phyloP scores from a whole-genome alignment of 2,113 vertebrate species.

The Ctenodactylus gundi region DNA sequence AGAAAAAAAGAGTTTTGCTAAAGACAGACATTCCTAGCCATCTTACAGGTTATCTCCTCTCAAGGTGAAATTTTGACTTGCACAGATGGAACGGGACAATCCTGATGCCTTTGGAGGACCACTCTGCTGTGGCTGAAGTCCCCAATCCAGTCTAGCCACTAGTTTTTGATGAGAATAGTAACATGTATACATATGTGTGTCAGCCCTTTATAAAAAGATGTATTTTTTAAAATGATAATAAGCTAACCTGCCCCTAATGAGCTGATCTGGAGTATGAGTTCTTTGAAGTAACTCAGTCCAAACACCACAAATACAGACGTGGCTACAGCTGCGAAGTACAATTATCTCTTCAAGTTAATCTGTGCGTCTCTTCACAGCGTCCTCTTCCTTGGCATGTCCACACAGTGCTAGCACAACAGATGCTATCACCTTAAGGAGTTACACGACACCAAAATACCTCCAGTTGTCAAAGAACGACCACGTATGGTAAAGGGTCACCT shows the following conservation, averaged over 20 bases:
- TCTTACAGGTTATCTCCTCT: neutral
- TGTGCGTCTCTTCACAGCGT: neutral
- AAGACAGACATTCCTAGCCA: neutral
- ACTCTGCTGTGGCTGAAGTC: neutral
- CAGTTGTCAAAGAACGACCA: neutral
- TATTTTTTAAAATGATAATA: neutral
- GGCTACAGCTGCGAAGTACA: neutral
- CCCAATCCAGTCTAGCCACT: neutral
- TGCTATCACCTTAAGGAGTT: neutral
- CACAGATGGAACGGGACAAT: neutral
- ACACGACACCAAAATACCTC: neutral
- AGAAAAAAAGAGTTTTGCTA: neutral
- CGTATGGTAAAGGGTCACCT: neutral
- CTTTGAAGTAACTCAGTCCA: neutral
- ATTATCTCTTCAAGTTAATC: neutral
- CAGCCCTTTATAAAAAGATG: neutral
- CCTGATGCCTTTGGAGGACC: too few relatives aligned
- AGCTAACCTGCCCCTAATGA: neutral
- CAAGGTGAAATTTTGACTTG: neutral
- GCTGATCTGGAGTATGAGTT: neutral
- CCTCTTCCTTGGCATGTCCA: neutral
- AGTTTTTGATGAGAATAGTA: neutral
- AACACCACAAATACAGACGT: neutral
- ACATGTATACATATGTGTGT: neutral
- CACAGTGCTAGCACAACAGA: neutral